Conservation (phyloP, 35 echinoderm and acorn worm genomes). For the Ophioderma brevispina region DNA sequence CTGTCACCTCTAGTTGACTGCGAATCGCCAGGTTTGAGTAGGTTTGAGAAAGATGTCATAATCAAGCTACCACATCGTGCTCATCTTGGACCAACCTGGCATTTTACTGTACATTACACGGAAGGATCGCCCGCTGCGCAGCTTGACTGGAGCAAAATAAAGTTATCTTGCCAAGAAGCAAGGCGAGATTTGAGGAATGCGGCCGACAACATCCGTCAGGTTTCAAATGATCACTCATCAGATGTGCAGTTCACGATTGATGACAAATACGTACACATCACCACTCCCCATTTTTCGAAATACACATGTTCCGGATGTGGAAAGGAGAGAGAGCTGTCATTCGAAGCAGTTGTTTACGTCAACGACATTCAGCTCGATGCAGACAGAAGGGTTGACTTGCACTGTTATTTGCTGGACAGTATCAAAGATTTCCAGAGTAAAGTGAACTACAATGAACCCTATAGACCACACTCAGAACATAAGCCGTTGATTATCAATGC, state of each 20-base stretch:
- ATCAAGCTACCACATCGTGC: conserved; percentile 50
- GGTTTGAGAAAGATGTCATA: conserved; percentile 15
- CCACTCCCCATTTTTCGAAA: conserved; percentile 47
- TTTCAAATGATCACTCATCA: background rate
- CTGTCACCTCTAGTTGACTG: conserved; percentile 40
- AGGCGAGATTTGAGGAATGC: background rate
- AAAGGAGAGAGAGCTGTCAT: conserved; percentile 21
- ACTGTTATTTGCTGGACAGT: conserved; percentile 41
- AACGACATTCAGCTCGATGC: background rate
- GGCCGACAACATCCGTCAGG: background rate
- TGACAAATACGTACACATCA: conserved; percentile 25
- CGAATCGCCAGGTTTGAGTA: conserved; percentile 29
- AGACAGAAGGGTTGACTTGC: conserved; percentile 18
- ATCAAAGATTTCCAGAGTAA: conserved; percentile 12
- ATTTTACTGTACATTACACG: conserved; percentile 16
- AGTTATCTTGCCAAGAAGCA: background rate
- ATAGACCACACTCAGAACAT: background rate
- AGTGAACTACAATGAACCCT: background rate
- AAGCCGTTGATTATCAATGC: background rate
- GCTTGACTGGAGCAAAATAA: background rate
- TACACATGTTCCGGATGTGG: conserved; percentile 46
- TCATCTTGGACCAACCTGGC: background rate
- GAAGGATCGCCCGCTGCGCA: background rate
- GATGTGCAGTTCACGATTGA: conserved; percentile 21
- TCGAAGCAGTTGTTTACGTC: conserved; percentile 37